Percentiles rank a stretch among this genome's conserved stretches.
phyloP scores from a whole-genome alignment of 1,140 invertebrate species.

The Aphelinus certus region DNA sequence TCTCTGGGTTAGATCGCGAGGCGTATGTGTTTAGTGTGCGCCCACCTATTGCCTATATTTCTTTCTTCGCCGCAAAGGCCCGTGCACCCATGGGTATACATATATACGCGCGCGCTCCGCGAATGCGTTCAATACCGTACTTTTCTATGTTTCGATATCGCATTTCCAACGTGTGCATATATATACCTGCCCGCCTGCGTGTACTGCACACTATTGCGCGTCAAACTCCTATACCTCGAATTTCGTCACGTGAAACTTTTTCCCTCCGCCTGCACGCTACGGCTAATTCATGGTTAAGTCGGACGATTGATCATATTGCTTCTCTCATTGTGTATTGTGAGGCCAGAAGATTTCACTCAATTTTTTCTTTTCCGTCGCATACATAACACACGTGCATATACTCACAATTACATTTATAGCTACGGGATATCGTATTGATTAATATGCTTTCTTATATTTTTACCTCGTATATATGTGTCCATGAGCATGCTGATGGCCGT shows the following conservation, averaged over 20 bases:
- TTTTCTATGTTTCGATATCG: constrained; percentile 35
- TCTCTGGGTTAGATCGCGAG: not conserved
- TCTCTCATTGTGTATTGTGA: too few relatives aligned
- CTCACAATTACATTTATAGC: too few relatives aligned
- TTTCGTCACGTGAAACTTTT: constrained; percentile 33
- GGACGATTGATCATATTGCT: not conserved
- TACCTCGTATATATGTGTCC: too few relatives aligned
- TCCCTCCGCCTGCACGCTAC: not conserved
- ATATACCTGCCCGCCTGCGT: constrained; percentile 1
- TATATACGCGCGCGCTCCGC: not conserved
- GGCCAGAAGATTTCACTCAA: not conserved
- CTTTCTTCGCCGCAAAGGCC: too few relatives aligned
- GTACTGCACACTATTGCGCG: not conserved
- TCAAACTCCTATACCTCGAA: constrained; percentile 21
- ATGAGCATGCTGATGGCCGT: too few relatives aligned
- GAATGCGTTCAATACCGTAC: constrained; percentile 26
- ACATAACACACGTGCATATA: too few relatives aligned
- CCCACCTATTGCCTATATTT: too few relatives aligned
- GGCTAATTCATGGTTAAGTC: not conserved
- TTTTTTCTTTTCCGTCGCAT: not conserved
- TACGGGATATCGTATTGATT: too few relatives aligned
- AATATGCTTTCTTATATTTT: too few relatives aligned
- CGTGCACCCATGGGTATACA: too few relatives aligned
- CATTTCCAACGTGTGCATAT: constrained; percentile 17
- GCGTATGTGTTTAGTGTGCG: too few relatives aligned